These are phyloP conservation scores for Biston stratarius DNA, from an alignment of 2,888 invertebrate genomes.

Conservation along the genomic window DNA sequence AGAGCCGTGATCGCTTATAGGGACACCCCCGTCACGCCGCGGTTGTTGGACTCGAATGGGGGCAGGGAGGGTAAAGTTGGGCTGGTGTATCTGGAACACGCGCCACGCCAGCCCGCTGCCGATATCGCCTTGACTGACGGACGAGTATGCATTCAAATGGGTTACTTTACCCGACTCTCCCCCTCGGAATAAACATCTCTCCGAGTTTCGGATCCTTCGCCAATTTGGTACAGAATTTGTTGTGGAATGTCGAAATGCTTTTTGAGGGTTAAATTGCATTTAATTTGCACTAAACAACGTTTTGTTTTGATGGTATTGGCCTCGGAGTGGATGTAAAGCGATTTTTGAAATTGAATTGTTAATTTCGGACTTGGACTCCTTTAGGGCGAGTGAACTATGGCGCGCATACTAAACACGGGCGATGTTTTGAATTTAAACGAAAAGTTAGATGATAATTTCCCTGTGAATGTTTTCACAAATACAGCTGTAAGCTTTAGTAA, in stretches of 20 bases:
- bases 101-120: slow-evolving; percentile 72
- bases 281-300: slow-evolving; percentile 84
- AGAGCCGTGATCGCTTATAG: slow-evolving; percentile 52
- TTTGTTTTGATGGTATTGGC: slow-evolving; percentile 68
- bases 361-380: slow-evolving; percentile 45
- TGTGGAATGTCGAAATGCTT: slow-evolving; percentile 82
- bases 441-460: slow-evolving; percentile 43
- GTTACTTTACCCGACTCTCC: slow-evolving; percentile 87
- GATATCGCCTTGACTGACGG: slow-evolving; percentile 90
- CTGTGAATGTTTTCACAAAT: slow-evolving; percentile 39
- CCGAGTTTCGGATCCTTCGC: slow-evolving; percentile 71
- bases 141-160: slow-evolving; percentile 92
- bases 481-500: slow-evolving; percentile 34
- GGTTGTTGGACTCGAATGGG: slow-evolving; percentile 34
- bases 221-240: slow-evolving; percentile 84
- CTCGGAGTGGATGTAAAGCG: slow-evolving; percentile 54
- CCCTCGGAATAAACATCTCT: slow-evolving; percentile 76
- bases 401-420: slow-evolving; percentile 43
- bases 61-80: slow-evolving; percentile 54
- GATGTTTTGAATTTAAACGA: slow-evolving; percentile 44
- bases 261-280: slow-evolving; percentile 84
- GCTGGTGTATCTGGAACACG: slow-evolving; percentile 68
- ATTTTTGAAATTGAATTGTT: slow-evolving; percentile 50
- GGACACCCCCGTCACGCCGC: slow-evolving; percentile 30
- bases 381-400: slow-evolving; percentile 45